Evolutionary conservation across 92 coral and sea anemone species (phyloP).

Genomic region (Epizoanthus scotinus): DNA sequence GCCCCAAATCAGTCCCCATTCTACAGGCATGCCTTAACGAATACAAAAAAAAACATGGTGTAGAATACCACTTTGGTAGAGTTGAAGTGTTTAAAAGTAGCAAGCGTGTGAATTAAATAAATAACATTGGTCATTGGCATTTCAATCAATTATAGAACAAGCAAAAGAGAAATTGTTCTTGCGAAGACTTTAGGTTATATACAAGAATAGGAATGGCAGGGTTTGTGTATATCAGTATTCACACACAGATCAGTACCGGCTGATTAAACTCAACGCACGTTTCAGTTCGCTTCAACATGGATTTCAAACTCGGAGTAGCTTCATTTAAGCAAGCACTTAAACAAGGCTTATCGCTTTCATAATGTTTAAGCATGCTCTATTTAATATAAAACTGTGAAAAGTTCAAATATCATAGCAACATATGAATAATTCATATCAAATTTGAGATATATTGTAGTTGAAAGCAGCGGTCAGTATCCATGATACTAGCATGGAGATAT

Average conservation of each 20-base stretch:
- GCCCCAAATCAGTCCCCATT: no score
- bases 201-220: neutral
- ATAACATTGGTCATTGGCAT: conserved; percentile 8
- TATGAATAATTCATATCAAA: conserved; percentile 17
- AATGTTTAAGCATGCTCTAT: conserved; percentile 1
- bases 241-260: neutral
- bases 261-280: neutral
- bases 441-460: conserved; percentile 9
- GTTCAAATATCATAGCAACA: neutral
- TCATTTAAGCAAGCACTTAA: neutral
- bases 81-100: neutral
- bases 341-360: neutral
- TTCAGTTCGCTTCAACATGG: neutral
- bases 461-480: conserved; percentile 12
- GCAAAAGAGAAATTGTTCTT: neutral
- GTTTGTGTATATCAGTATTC: conserved; percentile 9
- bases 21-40: neutral
- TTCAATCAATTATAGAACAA: neutral
- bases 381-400: neutral
- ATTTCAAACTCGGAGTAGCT: no score
- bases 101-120: neutral
- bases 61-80: neutral
- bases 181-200: conserved; percentile 1
- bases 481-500: conserved; percentile 13
- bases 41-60: conserved; percentile 34